Base-by-base conservation (phyloP, 2,888 invertebrate genomes). In the Teleogryllus oceanicus region DNA sequence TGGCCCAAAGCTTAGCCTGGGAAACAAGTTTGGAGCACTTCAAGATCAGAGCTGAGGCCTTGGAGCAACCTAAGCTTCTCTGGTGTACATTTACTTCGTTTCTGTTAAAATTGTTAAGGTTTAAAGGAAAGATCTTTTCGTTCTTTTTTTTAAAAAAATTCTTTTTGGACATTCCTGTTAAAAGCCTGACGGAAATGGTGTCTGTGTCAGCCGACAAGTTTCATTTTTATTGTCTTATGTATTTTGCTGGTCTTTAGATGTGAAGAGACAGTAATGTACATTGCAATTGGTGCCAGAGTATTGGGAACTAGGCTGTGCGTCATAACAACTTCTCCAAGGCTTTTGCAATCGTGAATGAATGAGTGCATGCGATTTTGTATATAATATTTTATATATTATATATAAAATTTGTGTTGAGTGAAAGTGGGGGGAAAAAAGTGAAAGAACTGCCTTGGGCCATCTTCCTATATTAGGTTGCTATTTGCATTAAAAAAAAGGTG, bases 11-110 rank as follows among this genome's bases (percentile, higher is more conserved):
- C 86, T 92, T 75, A 89, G 89, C 37, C 87, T 92, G 84, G 92
- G 90, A 83, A 92, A 92, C 87, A 92, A 92, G 85, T 92, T 89
- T 84, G 90, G 90, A 84, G 90, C 91, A 82, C 87, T 92, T 20
- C 89, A 89, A 84, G 90, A 91, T 85, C 88, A 88, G 84, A 88
- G 88, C 88, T 88, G 88, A 88, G 87, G 87, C 62, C 62, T 62
- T 62, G n/a, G 16, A 18, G 62, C n/a, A 62, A 62, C n/a, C 76
- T 76, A 16, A 21, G 16, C 24, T 76, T 20, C 13, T 76, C 76
- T n/a, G 20, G 18, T 76, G 76, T 76, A 62, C 62, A 62, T 62
- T 62, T 62, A 37, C 62, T 62, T 62, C n/a, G 62, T 62, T 62
- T 62, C 62, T 62, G 62, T 62, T 62, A n/a, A 62, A 62, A 62